phyloP scores from a whole-genome alignment of 2,113 vertebrate genomes.

The Crotalus viridis region DNA sequence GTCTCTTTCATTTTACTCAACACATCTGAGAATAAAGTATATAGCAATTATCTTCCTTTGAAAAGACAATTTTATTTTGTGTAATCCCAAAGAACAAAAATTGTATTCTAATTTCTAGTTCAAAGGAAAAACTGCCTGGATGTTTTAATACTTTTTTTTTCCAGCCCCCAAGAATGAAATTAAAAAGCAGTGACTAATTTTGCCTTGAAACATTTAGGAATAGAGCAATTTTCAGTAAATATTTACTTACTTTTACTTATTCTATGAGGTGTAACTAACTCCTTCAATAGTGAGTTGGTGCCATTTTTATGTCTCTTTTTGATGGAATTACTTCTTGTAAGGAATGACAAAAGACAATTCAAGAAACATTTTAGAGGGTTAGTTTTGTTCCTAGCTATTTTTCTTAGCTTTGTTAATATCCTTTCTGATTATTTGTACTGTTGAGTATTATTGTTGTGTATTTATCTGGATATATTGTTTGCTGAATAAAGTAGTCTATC shows the following conservation, averaged over 20 bases:
- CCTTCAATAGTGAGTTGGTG: neutral
- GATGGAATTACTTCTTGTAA: neutral
- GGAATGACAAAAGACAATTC: neutral
- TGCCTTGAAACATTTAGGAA: neutral
- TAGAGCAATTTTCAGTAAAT: neutral
- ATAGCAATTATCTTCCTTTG: constrained; percentile 16
- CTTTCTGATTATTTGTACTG: neutral
- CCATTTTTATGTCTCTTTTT: neutral
- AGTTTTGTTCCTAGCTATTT: neutral
- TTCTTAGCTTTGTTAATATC: neutral
- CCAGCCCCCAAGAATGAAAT: neutral
- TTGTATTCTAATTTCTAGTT: neutral
- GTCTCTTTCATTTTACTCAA: constrained; percentile 24
- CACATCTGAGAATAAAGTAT: neutral
- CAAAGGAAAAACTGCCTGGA: neutral
- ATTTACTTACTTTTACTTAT: neutral
- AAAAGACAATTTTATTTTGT: neutral
- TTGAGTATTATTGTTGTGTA: neutral
- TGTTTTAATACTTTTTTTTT: neutral
- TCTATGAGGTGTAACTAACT: neutral
- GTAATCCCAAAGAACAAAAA: neutral
- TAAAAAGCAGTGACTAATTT: neutral
- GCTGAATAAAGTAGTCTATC: neutral
- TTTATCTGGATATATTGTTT: neutral
- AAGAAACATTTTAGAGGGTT: neutral